These are phyloP conservation scores for Labia minor DNA, from an alignment of 2,888 invertebrate genomes.

Conservation along the genomic window DNA sequence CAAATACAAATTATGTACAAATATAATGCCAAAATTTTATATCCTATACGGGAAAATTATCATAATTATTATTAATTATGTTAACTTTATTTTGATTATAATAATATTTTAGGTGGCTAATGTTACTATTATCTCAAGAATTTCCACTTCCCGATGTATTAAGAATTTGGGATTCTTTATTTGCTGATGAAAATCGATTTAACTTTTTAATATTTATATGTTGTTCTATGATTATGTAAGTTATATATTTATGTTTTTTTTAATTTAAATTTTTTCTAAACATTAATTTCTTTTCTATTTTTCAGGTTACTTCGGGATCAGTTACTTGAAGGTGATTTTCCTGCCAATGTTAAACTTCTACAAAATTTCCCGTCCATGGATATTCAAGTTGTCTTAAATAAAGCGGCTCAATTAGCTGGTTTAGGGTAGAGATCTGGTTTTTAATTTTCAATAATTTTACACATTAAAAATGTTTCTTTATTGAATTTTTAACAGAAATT, in stretches of 20 bases:
- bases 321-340: conserved; percentile 79
- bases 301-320: conserved; percentile 70
- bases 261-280: not conserved
- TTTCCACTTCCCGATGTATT: conserved; percentile 95
- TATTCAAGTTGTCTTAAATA: conserved; percentile 69
- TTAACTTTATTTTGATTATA: no score
- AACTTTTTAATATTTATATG: conserved; percentile 85
- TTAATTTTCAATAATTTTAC: not conserved
- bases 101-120: conserved; percentile 90
- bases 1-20: no score
- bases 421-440: not conserved
- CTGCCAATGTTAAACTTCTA: conserved; percentile 83
- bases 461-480: not conserved
- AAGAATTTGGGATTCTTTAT: conserved; percentile 93
- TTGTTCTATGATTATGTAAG: conserved; percentile 96
- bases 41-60: no score
- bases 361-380: conserved; percentile 85
- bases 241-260: conserved; percentile 30
- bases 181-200: conserved; percentile 82
- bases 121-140: conserved; percentile 89
- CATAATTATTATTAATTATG: no score
- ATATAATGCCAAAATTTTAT: no score
- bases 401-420: conserved; percentile 56
- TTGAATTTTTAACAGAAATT: not conserved
- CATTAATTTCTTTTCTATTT: conserved; percentile 23